Percentiles rank a stretch among this genome's conserved stretches.
Evolutionary conservation across 2,888 invertebrate species (phyloP).

Genomic region (Emmelina monodactyla): DNA sequence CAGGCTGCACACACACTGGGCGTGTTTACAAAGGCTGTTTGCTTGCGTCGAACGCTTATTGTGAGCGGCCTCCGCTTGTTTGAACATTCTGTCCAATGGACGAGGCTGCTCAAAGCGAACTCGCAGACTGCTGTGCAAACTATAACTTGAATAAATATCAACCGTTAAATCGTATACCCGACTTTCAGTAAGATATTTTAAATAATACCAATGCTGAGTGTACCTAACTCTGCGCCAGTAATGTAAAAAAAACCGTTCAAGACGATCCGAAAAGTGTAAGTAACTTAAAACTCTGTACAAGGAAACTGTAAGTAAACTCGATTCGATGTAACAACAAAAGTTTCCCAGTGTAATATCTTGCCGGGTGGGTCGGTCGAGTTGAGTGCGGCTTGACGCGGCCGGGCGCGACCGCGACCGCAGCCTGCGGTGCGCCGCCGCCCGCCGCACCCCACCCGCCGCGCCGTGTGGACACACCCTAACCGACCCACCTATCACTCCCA

Average conservation of each 20-base stretch:
- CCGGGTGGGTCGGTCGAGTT: too few relatives aligned
- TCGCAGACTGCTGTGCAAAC: constrained; percentile 16
- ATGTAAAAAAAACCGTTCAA: too few relatives aligned
- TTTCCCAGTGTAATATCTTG: background rate
- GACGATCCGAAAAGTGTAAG: too few relatives aligned
- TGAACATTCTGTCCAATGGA: constrained; percentile 20
- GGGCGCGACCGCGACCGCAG: background rate
- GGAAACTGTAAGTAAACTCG: too few relatives aligned
- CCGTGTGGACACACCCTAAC: background rate
- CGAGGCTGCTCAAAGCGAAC: constrained; percentile 22
- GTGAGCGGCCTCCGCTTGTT: constrained; percentile 23
- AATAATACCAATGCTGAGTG: too few relatives aligned
- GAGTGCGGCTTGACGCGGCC: too few relatives aligned
- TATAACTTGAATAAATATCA: too few relatives aligned
- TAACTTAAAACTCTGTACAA: too few relatives aligned
- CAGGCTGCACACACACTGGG: constrained; percentile 8
- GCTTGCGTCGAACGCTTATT: constrained; percentile 35
- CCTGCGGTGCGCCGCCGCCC: background rate
- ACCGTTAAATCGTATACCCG: too few relatives aligned
- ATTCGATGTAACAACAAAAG: too few relatives aligned
- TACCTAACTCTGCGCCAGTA: too few relatives aligned
- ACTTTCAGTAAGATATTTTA: too few relatives aligned
- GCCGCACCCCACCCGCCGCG: background rate
- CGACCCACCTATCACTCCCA: background rate
- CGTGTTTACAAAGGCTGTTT: constrained; percentile 35